Conservation (phyloP, 2,797 vertebrate genomes). For the Pelodytes ibericus region DNA sequence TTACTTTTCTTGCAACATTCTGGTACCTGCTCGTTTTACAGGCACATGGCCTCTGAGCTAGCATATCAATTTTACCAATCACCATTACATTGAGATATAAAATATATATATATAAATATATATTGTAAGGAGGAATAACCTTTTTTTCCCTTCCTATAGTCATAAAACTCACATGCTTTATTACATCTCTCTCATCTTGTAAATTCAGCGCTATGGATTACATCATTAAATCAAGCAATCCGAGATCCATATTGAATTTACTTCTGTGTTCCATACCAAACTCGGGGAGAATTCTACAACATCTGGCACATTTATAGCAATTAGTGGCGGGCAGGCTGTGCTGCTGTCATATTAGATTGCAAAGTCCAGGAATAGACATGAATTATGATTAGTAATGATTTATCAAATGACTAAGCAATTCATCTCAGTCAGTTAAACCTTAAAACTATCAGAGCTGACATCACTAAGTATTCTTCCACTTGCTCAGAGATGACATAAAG, state of each 20-base stretch:
- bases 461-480: slow-evolving; percentile 56
- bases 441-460: slow-evolving; percentile 61
- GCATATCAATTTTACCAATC: slow-evolving; percentile 56
- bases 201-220: slow-evolving; percentile 65
- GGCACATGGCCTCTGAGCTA: slow-evolving; percentile 48
- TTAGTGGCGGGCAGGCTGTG: slow-evolving; percentile 68
- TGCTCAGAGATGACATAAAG: slow-evolving; percentile 61
- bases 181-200: slow-evolving; percentile 64
- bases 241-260: slow-evolving; percentile 56
- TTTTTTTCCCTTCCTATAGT: slow-evolving; percentile 61
- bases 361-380: slow-evolving; percentile 63
- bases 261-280: slow-evolving; percentile 54
- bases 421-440: slow-evolving; percentile 66
- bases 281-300: slow-evolving; percentile 67
- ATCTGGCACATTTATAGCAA: slow-evolving; percentile 72
- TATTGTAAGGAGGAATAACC: slow-evolving; percentile 60
- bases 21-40: background rate
- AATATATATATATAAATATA: slow-evolving; percentile 55
- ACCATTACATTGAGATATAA: slow-evolving; percentile 60
- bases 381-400: slow-evolving; percentile 71
- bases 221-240: slow-evolving; percentile 62
- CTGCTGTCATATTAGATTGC: slow-evolving; percentile 61
- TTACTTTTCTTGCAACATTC: too few species aligned
- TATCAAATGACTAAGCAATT: slow-evolving; percentile 67
- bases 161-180: slow-evolving; percentile 64